Evolutionary conservation across 2,888 invertebrate genomes (phyloP).

Genomic region (Pristionchus arcanus): DNA sequence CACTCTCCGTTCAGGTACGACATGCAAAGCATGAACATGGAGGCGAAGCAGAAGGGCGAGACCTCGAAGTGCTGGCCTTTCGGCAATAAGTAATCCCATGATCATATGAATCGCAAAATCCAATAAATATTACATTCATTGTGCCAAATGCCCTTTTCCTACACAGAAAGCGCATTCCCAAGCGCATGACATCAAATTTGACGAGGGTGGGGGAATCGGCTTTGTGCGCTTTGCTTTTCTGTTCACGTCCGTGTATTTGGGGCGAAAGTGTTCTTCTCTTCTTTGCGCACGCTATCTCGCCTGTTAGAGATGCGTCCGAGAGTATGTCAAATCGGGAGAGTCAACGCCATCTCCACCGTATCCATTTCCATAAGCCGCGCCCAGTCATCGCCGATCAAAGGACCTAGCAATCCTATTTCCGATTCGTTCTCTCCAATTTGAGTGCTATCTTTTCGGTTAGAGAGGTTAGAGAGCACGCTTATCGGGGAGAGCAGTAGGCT

Average conservation of each 20-base stretch:
- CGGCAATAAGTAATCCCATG: too few species aligned
- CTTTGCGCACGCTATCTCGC: too few species aligned
- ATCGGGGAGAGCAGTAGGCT: background rate
- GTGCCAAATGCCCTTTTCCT: background rate
- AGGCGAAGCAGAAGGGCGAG: slow-evolving; percentile 43
- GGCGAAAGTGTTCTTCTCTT: too few species aligned
- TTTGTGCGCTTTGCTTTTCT: background rate
- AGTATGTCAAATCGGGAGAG: too few species aligned
- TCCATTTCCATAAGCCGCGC: background rate
- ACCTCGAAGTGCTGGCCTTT: slow-evolving; percentile 4
- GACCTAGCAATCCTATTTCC: background rate
- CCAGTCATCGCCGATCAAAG: background rate
- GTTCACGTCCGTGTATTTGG: too few species aligned
- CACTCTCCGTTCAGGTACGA: slow-evolving; percentile 47
- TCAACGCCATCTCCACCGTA: too few species aligned
- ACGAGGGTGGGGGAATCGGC: background rate
- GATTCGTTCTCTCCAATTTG: background rate
- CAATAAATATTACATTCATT: background rate
- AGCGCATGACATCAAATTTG: background rate
- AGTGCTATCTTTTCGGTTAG: background rate
- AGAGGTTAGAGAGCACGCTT: background rate
- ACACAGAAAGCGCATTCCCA: background rate
- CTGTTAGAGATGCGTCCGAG: too few species aligned
- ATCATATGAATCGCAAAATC: background rate
- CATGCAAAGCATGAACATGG: slow-evolving; percentile 8